Evolutionary conservation across 2,888 invertebrate species (phyloP).

Genomic region (Leptinotarsa peninsularis): DNA sequence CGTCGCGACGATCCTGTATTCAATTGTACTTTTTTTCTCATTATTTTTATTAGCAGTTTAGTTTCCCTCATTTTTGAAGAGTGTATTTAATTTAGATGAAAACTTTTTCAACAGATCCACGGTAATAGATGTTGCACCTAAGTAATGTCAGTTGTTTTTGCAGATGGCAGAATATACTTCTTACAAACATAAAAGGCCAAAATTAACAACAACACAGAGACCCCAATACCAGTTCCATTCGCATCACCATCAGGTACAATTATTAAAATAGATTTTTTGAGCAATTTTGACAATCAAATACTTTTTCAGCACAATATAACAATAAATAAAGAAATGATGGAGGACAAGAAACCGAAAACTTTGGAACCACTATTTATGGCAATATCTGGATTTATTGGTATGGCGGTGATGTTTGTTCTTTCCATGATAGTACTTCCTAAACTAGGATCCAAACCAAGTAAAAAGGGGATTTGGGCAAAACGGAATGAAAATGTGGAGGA

Average conservation of each 20-base stretch:
- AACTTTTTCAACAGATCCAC: no score
- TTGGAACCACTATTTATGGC: constrained; percentile 71
- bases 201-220: constrained; percentile 48
- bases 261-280: constrained; percentile 15
- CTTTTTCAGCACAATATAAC: constrained; percentile 62
- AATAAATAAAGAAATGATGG: constrained; percentile 53
- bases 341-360: constrained; percentile 61
- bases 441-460: constrained; percentile 59
- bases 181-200: constrained; percentile 32
- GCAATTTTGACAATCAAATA: constrained; percentile 10
- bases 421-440: constrained; percentile 69
- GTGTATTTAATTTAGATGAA: no score
- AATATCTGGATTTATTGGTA: constrained; percentile 70
- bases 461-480: constrained; percentile 47
- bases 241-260: constrained; percentile 59
- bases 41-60: no score
- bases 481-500: constrained; percentile 61
- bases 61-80: no score
- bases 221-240: constrained; percentile 57
- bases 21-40: no score
- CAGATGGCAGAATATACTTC: constrained; percentile 35
- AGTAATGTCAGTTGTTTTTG: constrained; percentile 18
- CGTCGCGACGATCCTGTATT: no score
- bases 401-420: constrained; percentile 69
- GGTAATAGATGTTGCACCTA: not conserved